Evolutionary conservation across 2,113 vertebrate species (phyloP), one percentile per base, ranked within the genome.

Genomic region (Notothenia coriiceps): DNA sequence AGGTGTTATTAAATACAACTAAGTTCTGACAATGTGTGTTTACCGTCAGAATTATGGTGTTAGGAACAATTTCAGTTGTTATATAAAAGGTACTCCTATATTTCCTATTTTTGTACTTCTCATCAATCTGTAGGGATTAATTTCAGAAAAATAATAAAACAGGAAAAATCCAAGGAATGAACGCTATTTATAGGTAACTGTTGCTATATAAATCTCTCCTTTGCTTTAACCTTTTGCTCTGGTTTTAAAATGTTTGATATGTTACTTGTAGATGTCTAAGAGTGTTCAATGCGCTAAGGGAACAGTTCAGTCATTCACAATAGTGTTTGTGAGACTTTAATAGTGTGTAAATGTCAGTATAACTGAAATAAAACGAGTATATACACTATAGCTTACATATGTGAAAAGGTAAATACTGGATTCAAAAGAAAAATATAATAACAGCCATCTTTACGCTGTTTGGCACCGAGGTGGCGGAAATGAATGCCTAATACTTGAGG

Each of bases 1-100:
- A 86, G 82, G 61, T 86, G 82, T 83, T 81, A 12, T 60, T 77
- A 86, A 63, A 69, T 62, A 79, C 46, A 82, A 72, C 67, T 17
- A 40, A 47, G 56, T 20, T 59, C 54, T 60, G 66, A 76, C 74
- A 66, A 13, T 1, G 2, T 60, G 9, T 46, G 56, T 10, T 43
- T 14, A 29, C 62, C 65, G 65, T 69, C 50, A 73, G 56, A 64
- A 66, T 74, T 62, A 51, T 1, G 59, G 18, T 22, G 17, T 64
- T 51, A 46, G 62, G 74, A 79, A 88, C 85, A 73, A 29, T 29
- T 69, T 74, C 17, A 5, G 54, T n/a, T 12, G 67, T 74, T 69
- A 62, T 83, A 77, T 75, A 83, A 60, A 83, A 86, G 59, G 33
- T n/a, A 70, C 43, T 69, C 35, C 64, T 1, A 46, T 68, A 59